A percentile compares a stretch with the other conserved stretches of the same genome.
Evolutionary conservation across 2,888 invertebrate genomes (phyloP).

Genomic region (Panzeria rudis): DNA sequence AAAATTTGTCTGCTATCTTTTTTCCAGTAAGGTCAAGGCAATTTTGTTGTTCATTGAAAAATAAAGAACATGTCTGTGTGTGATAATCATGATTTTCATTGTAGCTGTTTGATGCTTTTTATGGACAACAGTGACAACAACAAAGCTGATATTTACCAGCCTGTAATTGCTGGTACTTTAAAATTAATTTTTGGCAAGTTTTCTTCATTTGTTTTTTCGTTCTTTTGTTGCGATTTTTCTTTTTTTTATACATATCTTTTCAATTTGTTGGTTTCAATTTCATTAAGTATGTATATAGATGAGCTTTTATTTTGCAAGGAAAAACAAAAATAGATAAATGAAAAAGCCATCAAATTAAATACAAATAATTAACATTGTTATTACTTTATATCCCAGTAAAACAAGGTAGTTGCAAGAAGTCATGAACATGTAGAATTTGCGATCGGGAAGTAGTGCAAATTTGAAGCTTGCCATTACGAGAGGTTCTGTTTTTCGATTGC

Average conservation of each 20-base stretch:
- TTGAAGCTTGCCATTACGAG: too few relatives aligned
- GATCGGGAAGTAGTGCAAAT: too few relatives aligned
- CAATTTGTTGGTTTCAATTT: constrained; percentile 27
- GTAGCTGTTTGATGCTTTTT: constrained; percentile 3
- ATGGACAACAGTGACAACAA: constrained; percentile 26
- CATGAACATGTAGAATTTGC: too few relatives aligned
- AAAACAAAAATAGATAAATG: not conserved
- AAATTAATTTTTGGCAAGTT: constrained; percentile 15
- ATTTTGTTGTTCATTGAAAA: not conserved
- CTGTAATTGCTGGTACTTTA: constrained; percentile 16
- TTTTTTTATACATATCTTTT: not conserved
- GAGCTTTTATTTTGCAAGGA: constrained; percentile 9
- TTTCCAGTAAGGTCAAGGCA: constrained; percentile 21
- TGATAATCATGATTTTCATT: constrained; percentile 14
- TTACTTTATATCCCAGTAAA: too few relatives aligned
- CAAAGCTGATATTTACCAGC: not conserved
- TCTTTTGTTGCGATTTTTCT: not conserved
- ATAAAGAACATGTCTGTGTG: not conserved
- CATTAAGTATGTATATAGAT: constrained; percentile 36
- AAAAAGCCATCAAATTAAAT: too few relatives aligned
- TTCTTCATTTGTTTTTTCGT: not conserved
- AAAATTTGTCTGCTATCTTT: not conserved
- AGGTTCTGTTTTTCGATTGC: too few relatives aligned
- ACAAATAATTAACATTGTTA: too few relatives aligned
- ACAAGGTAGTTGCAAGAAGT: too few relatives aligned